Conservation (phyloP, 1,140 invertebrate species). For the Solenopsis invicta region DNA sequence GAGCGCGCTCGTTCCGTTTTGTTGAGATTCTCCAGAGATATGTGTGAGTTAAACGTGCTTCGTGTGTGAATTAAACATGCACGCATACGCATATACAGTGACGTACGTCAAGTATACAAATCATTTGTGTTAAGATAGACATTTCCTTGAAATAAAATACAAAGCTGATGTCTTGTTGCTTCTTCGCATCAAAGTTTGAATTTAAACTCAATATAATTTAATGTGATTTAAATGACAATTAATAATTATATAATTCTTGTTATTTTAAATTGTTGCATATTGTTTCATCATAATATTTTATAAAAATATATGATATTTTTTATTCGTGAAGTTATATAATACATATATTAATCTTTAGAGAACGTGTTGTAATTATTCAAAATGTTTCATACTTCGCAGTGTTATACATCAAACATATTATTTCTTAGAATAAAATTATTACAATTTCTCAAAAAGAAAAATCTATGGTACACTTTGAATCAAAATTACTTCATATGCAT, state of each 20-base stretch:
- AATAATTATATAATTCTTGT: background rate
- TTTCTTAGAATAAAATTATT: background rate
- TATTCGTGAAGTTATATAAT: background rate
- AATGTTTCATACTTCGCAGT: background rate
- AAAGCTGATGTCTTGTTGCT: background rate
- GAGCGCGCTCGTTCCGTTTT: background rate
- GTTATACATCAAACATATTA: background rate
- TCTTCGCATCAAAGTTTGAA: background rate
- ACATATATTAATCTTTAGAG: background rate
- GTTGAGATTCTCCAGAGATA: background rate
- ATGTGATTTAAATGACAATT: background rate
- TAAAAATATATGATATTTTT: constrained; percentile 4
- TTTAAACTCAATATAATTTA: background rate
- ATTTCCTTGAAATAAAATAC: background rate
- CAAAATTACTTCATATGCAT: background rate
- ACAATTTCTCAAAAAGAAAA: background rate
- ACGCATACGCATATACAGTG: background rate
- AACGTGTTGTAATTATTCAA: background rate
- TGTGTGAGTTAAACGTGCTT: background rate
- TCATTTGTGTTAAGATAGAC: background rate
- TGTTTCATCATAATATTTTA: too few species aligned
- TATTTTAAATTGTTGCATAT: background rate
- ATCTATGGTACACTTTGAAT: background rate
- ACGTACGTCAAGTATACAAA: background rate
- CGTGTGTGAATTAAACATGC: background rate